These are phyloP conservation scores for Pan paniscus DNA, from an alignment of 2,113 vertebrate genomes.

Conservation along the genomic window DNA sequence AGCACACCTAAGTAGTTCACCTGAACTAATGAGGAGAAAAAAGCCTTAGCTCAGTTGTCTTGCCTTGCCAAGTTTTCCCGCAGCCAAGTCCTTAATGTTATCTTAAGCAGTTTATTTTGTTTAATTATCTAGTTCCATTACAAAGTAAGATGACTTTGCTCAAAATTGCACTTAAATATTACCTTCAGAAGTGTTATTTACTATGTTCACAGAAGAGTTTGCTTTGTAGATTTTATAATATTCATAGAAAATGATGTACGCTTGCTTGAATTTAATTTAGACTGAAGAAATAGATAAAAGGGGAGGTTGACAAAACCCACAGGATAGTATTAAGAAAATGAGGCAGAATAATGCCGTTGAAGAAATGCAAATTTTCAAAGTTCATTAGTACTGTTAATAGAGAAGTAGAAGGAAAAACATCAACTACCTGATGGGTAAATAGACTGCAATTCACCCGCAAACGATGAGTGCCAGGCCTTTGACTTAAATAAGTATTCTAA, in stretches of 20 bases:
- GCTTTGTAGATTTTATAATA: constrained; percentile 78
- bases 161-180: constrained; percentile 73
- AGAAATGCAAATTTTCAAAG: constrained; percentile 69
- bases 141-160: constrained; percentile 75
- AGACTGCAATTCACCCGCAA: constrained; percentile 17
- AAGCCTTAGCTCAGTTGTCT: background rate
- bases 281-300: constrained; percentile 79
- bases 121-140: constrained; percentile 75
- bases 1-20: background rate
- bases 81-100: background rate
- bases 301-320: constrained; percentile 65
- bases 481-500: background rate
- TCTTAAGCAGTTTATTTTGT: constrained; percentile 64
- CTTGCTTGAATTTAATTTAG: constrained; percentile 82
- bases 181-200: constrained; percentile 65
- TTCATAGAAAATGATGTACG: constrained; percentile 52
- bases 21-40: background rate
- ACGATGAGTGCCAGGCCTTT: background rate
- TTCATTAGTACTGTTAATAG: constrained; percentile 52
- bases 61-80: background rate
- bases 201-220: constrained; percentile 70
- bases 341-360: constrained; percentile 71
- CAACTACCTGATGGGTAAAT: constrained; percentile 49
- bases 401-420: constrained; percentile 1
- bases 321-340: constrained; percentile 75